Evolutionary conservation across 2,797 vertebrate species (phyloP).

Genomic region (Helarctos malayanus): DNA sequence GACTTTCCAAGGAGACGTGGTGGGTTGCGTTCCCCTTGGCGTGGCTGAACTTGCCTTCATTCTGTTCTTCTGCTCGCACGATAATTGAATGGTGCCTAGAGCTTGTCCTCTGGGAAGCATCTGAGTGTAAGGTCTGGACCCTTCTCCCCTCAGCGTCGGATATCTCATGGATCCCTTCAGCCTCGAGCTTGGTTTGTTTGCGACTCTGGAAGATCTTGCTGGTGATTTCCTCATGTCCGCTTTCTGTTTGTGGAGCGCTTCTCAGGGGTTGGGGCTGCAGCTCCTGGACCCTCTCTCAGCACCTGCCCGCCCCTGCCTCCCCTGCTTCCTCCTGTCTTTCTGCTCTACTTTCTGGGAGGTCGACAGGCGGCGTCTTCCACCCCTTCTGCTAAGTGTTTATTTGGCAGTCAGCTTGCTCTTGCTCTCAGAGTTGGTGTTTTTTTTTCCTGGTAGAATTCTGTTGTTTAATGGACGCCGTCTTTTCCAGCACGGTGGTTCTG

Average conservation of each 20-base stretch:
- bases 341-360: background rate
- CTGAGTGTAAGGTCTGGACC: background rate
- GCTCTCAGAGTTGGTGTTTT: background rate
- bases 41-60: background rate
- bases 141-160: background rate
- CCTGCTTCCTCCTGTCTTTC: background rate
- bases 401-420: background rate
- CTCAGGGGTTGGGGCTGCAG: background rate
- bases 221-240: background rate
- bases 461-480: background rate
- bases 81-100: too few species aligned
- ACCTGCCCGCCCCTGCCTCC: background rate
- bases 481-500: background rate
- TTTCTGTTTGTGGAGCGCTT: background rate
- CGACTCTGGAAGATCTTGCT: background rate
- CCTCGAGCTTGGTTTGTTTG: background rate
- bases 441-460: background rate
- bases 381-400: background rate
- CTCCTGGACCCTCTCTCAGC: background rate
- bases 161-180: background rate
- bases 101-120: background rate
- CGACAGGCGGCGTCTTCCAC: background rate
- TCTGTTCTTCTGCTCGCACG: too few species aligned
- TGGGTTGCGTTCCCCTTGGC: too few species aligned
- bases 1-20: background rate